A percentile compares a stretch with the other conserved stretches of the same genome.
phyloP scores from a whole-genome alignment of 1,140 invertebrate genomes.

The Drosophila sechellia region DNA sequence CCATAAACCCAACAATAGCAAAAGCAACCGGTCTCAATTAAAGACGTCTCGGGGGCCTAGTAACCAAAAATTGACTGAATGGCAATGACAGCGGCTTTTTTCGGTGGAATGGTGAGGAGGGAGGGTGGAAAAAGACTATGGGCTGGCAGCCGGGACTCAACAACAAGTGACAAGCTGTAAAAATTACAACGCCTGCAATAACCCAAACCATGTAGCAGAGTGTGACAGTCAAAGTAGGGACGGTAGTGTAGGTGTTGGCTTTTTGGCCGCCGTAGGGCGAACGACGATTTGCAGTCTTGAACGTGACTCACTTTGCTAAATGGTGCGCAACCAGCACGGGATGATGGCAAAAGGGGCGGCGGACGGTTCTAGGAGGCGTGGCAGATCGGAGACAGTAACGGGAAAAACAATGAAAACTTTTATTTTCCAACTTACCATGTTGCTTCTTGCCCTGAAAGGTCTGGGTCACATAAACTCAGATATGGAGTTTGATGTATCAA shows the following conservation, averaged over 20 bases:
- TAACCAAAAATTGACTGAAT: constrained; percentile 78
- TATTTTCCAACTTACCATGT: constrained; percentile 68
- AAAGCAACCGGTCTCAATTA: constrained; percentile 70
- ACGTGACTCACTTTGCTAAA: constrained; percentile 81
- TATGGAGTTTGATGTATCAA: too few species aligned
- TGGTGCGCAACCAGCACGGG: constrained; percentile 64
- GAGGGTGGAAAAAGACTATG: background rate
- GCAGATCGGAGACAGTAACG: constrained; percentile 50
- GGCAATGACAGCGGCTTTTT: constrained; percentile 33
- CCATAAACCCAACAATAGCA: constrained; percentile 62
- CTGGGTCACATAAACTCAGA: background rate
- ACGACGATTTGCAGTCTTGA: constrained; percentile 76
- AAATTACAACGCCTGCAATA: constrained; percentile 70
- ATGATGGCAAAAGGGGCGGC: constrained; percentile 29
- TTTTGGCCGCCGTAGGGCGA: constrained; percentile 57
- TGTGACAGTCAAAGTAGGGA: constrained; percentile 50
- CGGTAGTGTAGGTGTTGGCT: constrained; percentile 42
- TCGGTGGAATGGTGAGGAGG: background rate
- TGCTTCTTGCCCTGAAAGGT: constrained; percentile 26
- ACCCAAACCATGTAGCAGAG: constrained; percentile 66
- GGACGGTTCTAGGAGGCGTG: background rate
- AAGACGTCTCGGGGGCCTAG: constrained; percentile 77
- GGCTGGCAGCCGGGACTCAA: constrained; percentile 17
- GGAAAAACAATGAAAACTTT: constrained; percentile 76
- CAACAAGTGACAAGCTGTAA: constrained; percentile 80